Base-by-base conservation (phyloP, 2,888 invertebrate genomes). In the Bimastos eiseni region DNA sequence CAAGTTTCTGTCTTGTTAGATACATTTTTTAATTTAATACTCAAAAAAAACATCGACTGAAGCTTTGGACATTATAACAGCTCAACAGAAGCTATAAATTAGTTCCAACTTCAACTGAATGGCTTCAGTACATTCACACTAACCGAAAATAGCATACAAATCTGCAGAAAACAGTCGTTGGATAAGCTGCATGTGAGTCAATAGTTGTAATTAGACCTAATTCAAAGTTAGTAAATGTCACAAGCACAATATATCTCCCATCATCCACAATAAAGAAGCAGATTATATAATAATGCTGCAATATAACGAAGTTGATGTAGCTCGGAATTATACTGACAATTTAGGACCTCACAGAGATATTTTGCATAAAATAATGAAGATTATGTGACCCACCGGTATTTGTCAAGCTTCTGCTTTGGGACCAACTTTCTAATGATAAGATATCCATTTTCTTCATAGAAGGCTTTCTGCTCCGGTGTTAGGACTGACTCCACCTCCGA, bases 381-480 rank as follows among this genome's bases (percentile, higher is more conserved):
- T 70, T n/a, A 11, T 70, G 4, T 70, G 70, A 86, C 37, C 86
- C 13, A 86, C 97, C 96, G 96, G 95, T 96, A 97, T 94, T 95
- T 96, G 89, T 97, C 96, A 4, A 98, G 93, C 19, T 97, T 95
- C 33, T 96, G 95, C 93, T 96, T 95, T 24, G 96, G 96, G n/a
- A 98, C 96, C 33, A 97, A 95, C 90, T 96, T 96, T 91, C 96
- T 96, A 90, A 98, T 96, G 1, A 98, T 96, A 33, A 98, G 93
- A 94, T 96, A 98, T 1, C 98, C 98, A 96, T 98, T 97, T 89
- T 96, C 96, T 93, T 97, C 97, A 94, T 97, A 98, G 94, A 97
- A 97, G 90, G 96, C 93, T 49, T 96, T 95, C 94, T 98, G 97
- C 70, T 96, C 96, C 0, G 94, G 93, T 0, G 96, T 96, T 30